phyloP scores from a whole-genome alignment of 2,797 vertebrate genomes.

The Forpus xanthops region DNA sequence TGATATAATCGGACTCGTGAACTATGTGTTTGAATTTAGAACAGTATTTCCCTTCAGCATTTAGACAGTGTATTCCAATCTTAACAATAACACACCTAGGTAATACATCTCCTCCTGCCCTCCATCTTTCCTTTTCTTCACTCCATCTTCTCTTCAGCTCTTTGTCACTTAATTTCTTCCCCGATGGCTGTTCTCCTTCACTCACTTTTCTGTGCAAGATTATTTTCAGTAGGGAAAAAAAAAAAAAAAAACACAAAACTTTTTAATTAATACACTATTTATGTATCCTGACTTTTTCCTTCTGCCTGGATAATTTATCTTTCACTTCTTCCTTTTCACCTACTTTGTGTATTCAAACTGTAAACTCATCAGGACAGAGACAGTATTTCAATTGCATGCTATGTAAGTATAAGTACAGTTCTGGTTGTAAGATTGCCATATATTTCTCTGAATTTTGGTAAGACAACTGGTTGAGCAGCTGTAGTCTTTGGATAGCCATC shows the following conservation, averaged over 20 bases:
- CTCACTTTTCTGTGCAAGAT: background rate
- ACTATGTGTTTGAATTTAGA: background rate
- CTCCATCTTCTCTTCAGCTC: background rate
- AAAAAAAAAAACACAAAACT: background rate
- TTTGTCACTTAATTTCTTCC: background rate
- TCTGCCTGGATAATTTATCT: background rate
- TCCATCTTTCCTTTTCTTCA: background rate
- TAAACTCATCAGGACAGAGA: background rate
- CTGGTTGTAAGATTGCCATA: background rate
- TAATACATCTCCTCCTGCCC: background rate
- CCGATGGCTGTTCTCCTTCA: background rate
- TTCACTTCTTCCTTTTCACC: background rate
- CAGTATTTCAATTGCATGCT: background rate
- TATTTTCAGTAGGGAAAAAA: background rate
- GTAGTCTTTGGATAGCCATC: background rate
- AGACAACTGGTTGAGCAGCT: background rate
- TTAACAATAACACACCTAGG: background rate
- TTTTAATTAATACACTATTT: background rate
- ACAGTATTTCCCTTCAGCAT: background rate
- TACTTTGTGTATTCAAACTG: background rate
- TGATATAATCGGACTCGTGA: background rate
- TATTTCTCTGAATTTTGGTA: background rate
- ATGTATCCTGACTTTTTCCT: background rate
- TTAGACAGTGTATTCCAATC: background rate
- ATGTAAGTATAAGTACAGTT: background rate